Percentiles rank a stretch among this genome's conserved stretches.
Conservation (phyloP, 1,140 invertebrate species). For the Arion vulgaris region DNA sequence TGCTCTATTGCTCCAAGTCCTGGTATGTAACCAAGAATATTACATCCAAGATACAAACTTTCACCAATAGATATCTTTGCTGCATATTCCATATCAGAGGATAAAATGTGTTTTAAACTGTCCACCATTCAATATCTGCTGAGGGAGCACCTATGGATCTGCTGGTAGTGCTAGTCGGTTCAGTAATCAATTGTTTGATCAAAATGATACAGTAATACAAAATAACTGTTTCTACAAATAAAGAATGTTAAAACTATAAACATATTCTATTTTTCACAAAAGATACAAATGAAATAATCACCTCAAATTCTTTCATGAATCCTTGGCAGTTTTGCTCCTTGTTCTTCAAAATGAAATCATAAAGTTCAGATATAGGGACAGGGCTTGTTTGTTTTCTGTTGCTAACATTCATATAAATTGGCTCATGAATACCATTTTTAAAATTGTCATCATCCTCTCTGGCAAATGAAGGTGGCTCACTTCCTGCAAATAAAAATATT, state of each 20-base stretch:
- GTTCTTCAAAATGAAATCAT: slow-evolving; percentile 58
- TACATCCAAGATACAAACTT: no score
- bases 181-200: no score
- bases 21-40: no score
- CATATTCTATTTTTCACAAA: no score
- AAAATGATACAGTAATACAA: no score
- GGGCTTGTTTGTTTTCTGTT: slow-evolving; percentile 57
- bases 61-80: no score
- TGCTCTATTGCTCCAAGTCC: no score
- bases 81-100: no score
- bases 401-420: slow-evolving; percentile 63
- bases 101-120: no score
- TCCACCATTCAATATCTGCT: no score
- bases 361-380: slow-evolving; percentile 52
- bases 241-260: neutral
- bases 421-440: slow-evolving; percentile 52
- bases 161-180: no score
- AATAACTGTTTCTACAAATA: neutral
- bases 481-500: slow-evolving; percentile 18
- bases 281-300: slow-evolving; percentile 37
- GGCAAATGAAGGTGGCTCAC: slow-evolving; percentile 17
- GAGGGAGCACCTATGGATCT: no score
- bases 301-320: slow-evolving; percentile 62
- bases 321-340: slow-evolving; percentile 57
- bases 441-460: slow-evolving; percentile 43